Conservation (phyloP, 2,797 vertebrate species). For the Bucorvus abyssinicus region DNA sequence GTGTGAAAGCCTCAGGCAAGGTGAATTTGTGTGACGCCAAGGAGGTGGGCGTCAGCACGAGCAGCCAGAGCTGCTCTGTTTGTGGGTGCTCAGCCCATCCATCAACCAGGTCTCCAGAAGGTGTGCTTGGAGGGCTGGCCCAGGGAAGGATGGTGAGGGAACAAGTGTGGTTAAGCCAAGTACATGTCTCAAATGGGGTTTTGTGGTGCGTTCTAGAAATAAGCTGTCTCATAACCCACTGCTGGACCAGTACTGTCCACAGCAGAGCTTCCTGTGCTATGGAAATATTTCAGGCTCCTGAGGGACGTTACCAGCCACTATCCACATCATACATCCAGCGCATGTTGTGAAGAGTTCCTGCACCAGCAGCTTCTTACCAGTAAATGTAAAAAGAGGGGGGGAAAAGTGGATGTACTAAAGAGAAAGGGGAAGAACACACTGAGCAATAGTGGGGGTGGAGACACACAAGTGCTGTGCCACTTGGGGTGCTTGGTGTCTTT, state of each 20-base stretch:
- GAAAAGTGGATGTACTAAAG: not conserved
- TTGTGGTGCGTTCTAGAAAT: not conserved
- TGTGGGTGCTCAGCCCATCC: rapidly evolving
- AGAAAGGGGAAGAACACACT: not conserved
- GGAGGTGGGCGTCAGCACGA: not conserved
- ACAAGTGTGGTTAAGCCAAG: not conserved
- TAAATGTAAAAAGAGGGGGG: not conserved
- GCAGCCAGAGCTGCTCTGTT: not conserved
- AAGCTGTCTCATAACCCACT: not conserved
- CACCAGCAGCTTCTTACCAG: not conserved
- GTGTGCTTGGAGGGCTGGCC: not conserved
- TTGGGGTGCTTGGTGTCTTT: not conserved
- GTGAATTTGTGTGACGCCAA: not conserved
- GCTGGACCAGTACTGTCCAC: not conserved
- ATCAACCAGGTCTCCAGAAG: not conserved
- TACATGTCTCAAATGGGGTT: not conserved
- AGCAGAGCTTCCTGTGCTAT: not conserved
- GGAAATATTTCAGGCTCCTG: not conserved
- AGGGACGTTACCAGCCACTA: rapidly evolving
- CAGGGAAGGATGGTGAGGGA: not conserved
- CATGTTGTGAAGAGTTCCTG: not conserved
- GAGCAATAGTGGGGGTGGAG: not conserved
- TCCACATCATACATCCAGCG: rapidly evolving
- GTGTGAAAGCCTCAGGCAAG: not conserved
- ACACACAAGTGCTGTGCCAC: not conserved